Evolutionary conservation across 2,113 vertebrate genomes (phyloP).

Genomic region (Scortum barcoo): DNA sequence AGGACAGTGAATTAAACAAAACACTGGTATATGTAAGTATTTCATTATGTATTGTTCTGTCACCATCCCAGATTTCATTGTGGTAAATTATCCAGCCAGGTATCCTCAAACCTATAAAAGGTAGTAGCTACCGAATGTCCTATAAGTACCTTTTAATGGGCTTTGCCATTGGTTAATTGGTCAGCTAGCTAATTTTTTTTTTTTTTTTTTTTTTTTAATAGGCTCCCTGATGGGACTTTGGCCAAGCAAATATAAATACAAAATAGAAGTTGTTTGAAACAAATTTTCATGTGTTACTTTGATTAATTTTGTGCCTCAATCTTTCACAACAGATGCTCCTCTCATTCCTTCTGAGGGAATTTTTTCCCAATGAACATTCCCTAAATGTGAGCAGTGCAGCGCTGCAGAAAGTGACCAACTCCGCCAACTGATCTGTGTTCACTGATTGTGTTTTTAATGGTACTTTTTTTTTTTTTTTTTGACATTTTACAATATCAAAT

Average conservation of each 20-base stretch:
- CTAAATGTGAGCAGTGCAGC: conserved; percentile 50
- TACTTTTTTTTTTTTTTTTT: conserved; percentile 15
- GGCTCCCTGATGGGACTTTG: too few species aligned
- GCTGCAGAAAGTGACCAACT: conserved; percentile 65
- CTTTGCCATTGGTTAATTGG: too few species aligned
- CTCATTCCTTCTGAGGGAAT: conserved; percentile 74
- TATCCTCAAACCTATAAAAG: too few species aligned
- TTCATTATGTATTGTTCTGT: neutral
- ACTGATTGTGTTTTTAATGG: conserved; percentile 32
- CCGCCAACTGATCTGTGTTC: conserved; percentile 50
- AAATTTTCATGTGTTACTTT: neutral
- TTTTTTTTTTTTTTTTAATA: too few species aligned
- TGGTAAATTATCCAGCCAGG: too few species aligned
- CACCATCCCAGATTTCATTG: neutral
- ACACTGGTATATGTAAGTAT: conserved; percentile 83
- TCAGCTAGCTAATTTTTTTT: too few species aligned
- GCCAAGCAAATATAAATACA: too few species aligned
- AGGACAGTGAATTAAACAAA: conserved; percentile 83
- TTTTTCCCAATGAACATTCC: conserved; percentile 75
- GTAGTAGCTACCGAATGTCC: too few species aligned
- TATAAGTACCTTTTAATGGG: too few species aligned
- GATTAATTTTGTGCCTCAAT: neutral
- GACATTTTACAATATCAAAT: conserved; percentile 40
- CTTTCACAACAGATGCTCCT: conserved; percentile 77
- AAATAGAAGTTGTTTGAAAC: too few species aligned